Conservation (phyloP, 2,113 vertebrate species). For the Aldabrachelys gigantea region DNA sequence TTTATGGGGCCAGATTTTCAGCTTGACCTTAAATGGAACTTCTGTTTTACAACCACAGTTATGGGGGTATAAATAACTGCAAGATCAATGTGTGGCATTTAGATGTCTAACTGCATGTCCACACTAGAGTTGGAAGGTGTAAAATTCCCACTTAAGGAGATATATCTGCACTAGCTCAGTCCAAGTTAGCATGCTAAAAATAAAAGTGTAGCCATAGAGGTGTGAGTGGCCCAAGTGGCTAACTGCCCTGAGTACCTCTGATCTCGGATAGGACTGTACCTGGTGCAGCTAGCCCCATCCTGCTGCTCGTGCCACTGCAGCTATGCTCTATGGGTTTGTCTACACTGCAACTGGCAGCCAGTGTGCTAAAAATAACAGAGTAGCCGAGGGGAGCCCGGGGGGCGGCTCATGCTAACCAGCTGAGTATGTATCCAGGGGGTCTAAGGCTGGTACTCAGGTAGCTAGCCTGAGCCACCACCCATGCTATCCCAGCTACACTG, state of each 20-base stretch:
- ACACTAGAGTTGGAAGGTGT: background rate
- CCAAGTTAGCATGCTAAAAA: background rate
- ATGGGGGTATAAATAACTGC: accelerated
- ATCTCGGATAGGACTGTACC: background rate
- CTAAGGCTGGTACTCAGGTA: background rate
- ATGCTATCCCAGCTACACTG: background rate
- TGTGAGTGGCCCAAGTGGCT: background rate
- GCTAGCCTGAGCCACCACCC: background rate
- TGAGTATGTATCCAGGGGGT: background rate
- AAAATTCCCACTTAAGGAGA: background rate
- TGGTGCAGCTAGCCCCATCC: too few species aligned
- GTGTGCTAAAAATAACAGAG: background rate
- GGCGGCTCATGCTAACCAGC: background rate
- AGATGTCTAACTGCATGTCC: background rate
- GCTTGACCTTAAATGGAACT: accelerated
- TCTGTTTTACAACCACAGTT: background rate
- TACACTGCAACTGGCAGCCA: background rate
- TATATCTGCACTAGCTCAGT: background rate
- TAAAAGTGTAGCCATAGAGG: background rate
- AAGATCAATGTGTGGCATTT: background rate
- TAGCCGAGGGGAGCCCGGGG: background rate
- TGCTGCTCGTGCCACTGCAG: background rate
- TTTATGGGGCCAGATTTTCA: background rate
- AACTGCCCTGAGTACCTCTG: background rate
- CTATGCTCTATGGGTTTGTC: background rate